Evolutionary conservation across 1,140 invertebrate genomes (phyloP), one percentile per base, ranked within the genome.

Genomic region (Cydia amplana): DNA sequence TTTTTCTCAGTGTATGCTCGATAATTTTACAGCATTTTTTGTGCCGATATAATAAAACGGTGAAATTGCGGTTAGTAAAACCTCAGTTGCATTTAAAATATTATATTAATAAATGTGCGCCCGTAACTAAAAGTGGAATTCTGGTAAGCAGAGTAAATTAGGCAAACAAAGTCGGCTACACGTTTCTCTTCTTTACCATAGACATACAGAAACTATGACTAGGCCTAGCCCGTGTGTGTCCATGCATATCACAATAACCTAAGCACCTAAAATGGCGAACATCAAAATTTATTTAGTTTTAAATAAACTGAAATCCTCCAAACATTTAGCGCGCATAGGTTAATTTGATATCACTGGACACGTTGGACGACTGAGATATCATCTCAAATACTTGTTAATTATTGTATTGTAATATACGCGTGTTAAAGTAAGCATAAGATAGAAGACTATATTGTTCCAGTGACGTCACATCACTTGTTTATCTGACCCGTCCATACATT

Each of bases 401-500:
- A 67, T 67, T 28, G 23, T 65, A 65, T 28, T 67, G 28, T 67
- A 36, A 70, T 70, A 36, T 70, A 70, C 36, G 32, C 36, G 32
- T 36, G 65, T 70, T 70, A 70, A 36, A 67, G 18, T 70, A 40
- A 70, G 65, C 14, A 36, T 36, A 70, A 40, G 28, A 36, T 36
- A 32, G 65, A 70, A 74, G 65, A 64, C 64, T 67, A 73, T 76
- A 43, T 74, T 18, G 74, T 74, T 79, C 80, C 84, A 82, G 79
- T 84, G 82, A 82, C 78, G 72, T 70, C 65, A 70, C 65, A 36
- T 70, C 65, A 70, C 65, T 60, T 40, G 74, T 72, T 23, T 80
- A 64, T 74, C 73, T 64, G 76, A 79, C 73, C 73, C 64, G 23
- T 78, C 60, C 74, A 74, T 64, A 74, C 75, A 64, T 73, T 70